Evolutionary conservation across 1,140 invertebrate species (phyloP), one percentile per base, ranked within the genome.

Genomic region (Atta cephalotes): DNA sequence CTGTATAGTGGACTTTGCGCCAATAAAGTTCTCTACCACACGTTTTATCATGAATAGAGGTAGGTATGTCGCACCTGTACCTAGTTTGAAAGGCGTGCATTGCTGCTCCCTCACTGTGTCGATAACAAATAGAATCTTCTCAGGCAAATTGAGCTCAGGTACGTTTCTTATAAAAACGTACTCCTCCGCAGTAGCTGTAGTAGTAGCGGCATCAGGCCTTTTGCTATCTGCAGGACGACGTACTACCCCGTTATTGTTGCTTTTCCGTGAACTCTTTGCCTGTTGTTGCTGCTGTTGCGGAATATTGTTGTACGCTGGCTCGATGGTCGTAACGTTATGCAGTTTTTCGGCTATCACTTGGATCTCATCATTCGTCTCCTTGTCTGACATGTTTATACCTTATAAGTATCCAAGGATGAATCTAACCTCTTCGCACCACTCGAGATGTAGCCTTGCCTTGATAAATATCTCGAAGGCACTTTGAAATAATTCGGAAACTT

Each of bases 91-190:
- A 12, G 95, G 92, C 16, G 96, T 96, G 86, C 95, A 96, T 70
- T 96, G 95, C 89, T 96, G 96, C 91, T 97, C 96, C 92, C 95
- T 94, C 78, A 96, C 96, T n/a, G 96, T 93, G 92, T 97, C 97
- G 60, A 97, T 94, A 80, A 97, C 97, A 72, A 97, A 93, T 25
- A 97, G 93, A 65, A 97, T 96, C 90, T 95, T 96, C 88, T 97
- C 97, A 4, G 96, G 96, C n/a, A 96, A 94, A 94, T 97, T 96
- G 5, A 95, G 92, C 90, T 95, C 95, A 1, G 96, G 96, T 56
- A 96, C 87, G 89, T 94, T 94, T 74, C 93, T 94, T 51, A 88
- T 31, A 14, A 88, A 87, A 14, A 87, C 21, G 3, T 70, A 58
- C 35, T 74, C 51, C 21, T 89, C 82, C 3, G 35, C 4, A 9